Evolutionary conservation across 2,888 invertebrate genomes (phyloP), one percentile per base, ranked within the genome.

Genomic region (Serripes groenlandicus): DNA sequence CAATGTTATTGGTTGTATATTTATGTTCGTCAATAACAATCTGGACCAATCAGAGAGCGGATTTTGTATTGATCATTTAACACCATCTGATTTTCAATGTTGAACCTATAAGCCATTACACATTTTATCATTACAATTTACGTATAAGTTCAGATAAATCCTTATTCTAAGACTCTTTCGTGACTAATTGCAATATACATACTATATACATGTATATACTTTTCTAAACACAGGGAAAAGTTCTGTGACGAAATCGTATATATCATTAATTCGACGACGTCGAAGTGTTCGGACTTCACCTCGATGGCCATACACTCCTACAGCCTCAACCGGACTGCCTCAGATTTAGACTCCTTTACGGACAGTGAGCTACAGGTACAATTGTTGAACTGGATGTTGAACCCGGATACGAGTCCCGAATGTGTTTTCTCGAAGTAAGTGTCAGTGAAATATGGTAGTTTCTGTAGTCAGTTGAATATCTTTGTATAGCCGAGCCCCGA

Each of bases 341-440:
- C 83, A 15, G 74, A 74, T 4, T 23, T 83, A 7, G 77, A 56
- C 32, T 28, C 49, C 21, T 74, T 74, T 26, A 62, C 76, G 3
- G 74, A 83, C 37, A 32, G 15, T 0, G 74, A 80, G 23, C 54
- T 80, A 0, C 62, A 73, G 23, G 26, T 54, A 2, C 58, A 28
- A 26, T 80, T 83, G 32, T 28, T 54, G 18, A 11, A 49, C 15
- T 80, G 80, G 32, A 66, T 80, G 66, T 35, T 56, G n/a, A 77
- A 70, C 56, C 58, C 71, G 9, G 28, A 35, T 28, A 28, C 79
- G 4, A 80, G 62, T 7, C 83, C 83, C 7, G 66, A 70, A 26
- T 83, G 83, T 52, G 80, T 77, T 30, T 83, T 73, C 71, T 76
- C 73, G 15, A 83, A 71, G 83, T 83, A 66, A 69, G 77, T 60